Evolutionary conservation across 2,113 vertebrate species (phyloP).

Genomic region (Chaetorhynchus papuensis): DNA sequence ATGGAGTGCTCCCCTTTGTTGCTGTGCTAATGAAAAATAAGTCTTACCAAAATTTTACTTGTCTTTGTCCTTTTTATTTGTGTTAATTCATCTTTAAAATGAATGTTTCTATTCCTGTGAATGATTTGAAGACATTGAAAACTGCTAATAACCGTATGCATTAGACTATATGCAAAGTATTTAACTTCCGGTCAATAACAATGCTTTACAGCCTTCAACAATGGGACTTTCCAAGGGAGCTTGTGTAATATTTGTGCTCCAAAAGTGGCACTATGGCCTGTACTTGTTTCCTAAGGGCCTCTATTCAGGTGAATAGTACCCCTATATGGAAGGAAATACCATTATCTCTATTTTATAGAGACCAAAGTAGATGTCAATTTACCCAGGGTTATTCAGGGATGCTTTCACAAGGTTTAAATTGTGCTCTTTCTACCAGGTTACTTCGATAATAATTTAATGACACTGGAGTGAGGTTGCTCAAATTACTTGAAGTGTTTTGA

Average conservation of each 20-base stretch:
- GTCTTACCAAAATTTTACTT: neutral
- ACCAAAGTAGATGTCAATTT: neutral
- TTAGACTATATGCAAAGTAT: neutral
- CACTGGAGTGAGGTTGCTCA: neutral
- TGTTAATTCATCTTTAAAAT: neutral
- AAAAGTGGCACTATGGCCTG: neutral
- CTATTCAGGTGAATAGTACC: neutral
- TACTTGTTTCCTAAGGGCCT: neutral
- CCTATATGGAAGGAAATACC: neutral
- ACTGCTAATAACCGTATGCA: neutral
- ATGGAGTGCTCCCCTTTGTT: neutral
- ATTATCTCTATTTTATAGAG: neutral
- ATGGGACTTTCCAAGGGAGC: neutral
- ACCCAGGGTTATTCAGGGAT: neutral
- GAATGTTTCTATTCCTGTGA: neutral
- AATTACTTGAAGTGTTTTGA: neutral
- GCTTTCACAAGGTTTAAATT: neutral
- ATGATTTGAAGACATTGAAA: neutral
- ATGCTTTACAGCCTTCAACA: neutral
- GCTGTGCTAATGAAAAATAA: slow-evolving; percentile 9
- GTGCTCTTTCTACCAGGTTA: neutral
- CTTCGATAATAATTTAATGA: neutral
- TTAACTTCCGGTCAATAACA: neutral
- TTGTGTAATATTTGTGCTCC: neutral
- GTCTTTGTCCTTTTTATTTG: neutral